Base-by-base conservation (phyloP, 2,888 invertebrate species). In the Teleiodes luculella region DNA sequence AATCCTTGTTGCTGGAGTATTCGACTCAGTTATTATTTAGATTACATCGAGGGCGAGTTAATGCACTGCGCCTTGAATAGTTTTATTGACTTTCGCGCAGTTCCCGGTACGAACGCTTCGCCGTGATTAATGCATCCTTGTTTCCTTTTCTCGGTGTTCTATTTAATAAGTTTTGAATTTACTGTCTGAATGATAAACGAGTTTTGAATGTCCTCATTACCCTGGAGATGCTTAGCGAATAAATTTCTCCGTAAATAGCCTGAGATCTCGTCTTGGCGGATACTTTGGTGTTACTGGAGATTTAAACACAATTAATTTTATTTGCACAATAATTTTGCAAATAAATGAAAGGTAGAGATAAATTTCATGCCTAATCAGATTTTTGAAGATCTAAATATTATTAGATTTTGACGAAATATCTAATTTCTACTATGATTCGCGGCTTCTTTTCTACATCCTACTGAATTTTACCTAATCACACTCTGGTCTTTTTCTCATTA, bases 1-100 rank as follows among this genome's bases (percentile, higher is more conserved):
- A 82, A 82, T 83, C 80, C 75, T 62, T 67, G 75, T 72, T 73
- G 76, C 63, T 61, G 60, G 65, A 65, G 65, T 63, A 61, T 55
- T 61, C 62, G 63, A 64, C 63, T 65, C 65, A 63, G 64, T 67
- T 70, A 70, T 67, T 71, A 65, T 68, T 70, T 66, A 69, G 70
- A 72, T 49, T 48, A 41, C 52, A 49, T 41, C 43, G 41, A 43
- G 47, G 35, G 46, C 33, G 57, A 51, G 54, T 49, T 54, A 58
- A 59, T 57, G 59, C 63, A 57, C 55, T 58, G 47, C 52, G 51
- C 5, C 59, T 57, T 63, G 57, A 64, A 67, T 72, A 72, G 67
- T 70, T 73, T 59, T 68, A 72, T 74, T 67, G 74, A 68, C 60
- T 69, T 58, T 56, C 58, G 55, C 51, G 33, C 43, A 52, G 50